phyloP scores from a whole-genome alignment of 2,888 invertebrate genomes.

The Branchipolynoe longqiensis region DNA sequence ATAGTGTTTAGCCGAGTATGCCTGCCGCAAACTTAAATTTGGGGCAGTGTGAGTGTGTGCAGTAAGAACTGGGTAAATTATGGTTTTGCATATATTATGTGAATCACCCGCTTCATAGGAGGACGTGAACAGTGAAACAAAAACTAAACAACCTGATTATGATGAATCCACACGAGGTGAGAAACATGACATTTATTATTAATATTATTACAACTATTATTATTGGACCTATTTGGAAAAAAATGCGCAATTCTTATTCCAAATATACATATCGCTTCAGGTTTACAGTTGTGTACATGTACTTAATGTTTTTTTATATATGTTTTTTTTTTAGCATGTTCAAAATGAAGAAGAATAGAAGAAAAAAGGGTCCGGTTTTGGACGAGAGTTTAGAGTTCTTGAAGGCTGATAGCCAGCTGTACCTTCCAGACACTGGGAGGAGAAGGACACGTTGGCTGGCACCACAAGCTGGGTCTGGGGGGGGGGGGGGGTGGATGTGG shows the following conservation, averaged over 20 bases:
- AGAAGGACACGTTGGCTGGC: too few relatives aligned
- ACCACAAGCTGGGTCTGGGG: too few relatives aligned
- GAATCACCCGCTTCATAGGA: neutral
- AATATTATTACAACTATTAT: neutral
- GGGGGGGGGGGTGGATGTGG: too few relatives aligned
- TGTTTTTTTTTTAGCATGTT: conserved; percentile 1
- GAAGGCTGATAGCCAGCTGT: too few relatives aligned
- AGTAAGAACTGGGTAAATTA: conserved; percentile 21
- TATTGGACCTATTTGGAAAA: conserved; percentile 45
- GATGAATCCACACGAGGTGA: neutral
- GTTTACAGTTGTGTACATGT: neutral
- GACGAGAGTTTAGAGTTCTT: neutral
- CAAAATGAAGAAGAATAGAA: too few relatives aligned
- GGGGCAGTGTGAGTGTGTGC: neutral
- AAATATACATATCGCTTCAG: conserved; percentile 42
- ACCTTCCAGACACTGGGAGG: too few relatives aligned
- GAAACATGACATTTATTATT: neutral
- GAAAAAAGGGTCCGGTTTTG: conserved; percentile 8
- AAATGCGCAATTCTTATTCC: conserved; percentile 21
- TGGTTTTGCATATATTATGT: conserved; percentile 11
- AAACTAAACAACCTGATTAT: neutral
- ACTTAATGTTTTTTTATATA: conserved; percentile 1
- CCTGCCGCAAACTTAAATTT: neutral
- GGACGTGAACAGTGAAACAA: too few relatives aligned
- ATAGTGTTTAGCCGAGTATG: neutral